These are phyloP conservation scores for Prorops nasuta DNA, from an alignment of 1,140 invertebrate species.

Conservation along the genomic window DNA sequence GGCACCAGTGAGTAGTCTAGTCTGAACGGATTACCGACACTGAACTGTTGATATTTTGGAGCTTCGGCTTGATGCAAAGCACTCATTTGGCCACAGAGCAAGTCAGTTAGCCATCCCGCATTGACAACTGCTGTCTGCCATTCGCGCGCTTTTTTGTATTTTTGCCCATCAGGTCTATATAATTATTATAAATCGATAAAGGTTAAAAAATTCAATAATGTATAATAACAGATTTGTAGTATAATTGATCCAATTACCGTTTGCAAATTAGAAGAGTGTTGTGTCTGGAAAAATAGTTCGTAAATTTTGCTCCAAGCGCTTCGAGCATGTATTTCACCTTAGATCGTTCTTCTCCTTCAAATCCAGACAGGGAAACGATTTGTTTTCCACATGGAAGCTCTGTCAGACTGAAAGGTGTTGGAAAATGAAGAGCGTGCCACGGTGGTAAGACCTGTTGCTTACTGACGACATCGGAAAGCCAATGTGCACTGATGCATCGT, in stretches of 20 bases:
- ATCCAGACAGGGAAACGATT: conserved; percentile 80
- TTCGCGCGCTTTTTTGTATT: conserved; percentile 86
- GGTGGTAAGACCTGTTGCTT: conserved; percentile 84
- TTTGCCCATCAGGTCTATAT: conserved; percentile 77
- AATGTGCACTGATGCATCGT: conserved; percentile 89
- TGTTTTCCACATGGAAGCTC: conserved; percentile 67
- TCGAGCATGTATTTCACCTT: conserved; percentile 83
- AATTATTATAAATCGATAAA: conserved; percentile 7
- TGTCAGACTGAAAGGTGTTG: conserved; percentile 70
- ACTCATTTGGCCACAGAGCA: conserved; percentile 85
- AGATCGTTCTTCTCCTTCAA: conserved; percentile 77
- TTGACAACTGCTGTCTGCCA: conserved; percentile 88
- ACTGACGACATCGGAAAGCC: conserved; percentile 87
- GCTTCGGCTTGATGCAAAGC: conserved; percentile 78
- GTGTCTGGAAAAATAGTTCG: conserved; percentile 71
- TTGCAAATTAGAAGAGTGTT: conserved; percentile 72
- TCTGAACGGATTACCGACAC: conserved; percentile 74
- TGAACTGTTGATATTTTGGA: conserved; percentile 86
- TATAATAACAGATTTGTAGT: conserved; percentile 1
- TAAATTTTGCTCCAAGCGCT: conserved; percentile 79
- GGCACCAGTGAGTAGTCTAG: conserved; percentile 84
- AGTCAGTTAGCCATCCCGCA: conserved; percentile 89
- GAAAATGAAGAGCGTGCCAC: conserved; percentile 89
- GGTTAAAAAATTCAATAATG: conserved; percentile 14
- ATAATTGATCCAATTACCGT: conserved; percentile 32